These are phyloP conservation scores for Drosophila navojoa DNA, from an alignment of 1,140 invertebrate genomes.

Conservation along the genomic window DNA sequence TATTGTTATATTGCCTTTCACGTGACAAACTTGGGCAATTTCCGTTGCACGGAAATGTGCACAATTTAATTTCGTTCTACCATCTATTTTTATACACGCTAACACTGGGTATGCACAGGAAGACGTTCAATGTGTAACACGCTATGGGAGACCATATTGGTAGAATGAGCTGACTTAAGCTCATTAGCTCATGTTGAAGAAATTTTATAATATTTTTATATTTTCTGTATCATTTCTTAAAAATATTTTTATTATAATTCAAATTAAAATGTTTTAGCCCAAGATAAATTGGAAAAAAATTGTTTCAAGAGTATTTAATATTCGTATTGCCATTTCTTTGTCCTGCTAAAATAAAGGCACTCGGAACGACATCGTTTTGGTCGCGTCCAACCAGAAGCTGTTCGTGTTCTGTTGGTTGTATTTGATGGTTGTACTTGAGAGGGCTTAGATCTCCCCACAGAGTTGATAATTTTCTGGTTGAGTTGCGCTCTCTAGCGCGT, in stretches of 20 bases:
- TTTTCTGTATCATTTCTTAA: not conserved
- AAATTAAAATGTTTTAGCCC: no score
- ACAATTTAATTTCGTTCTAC: conserved; percentile 66
- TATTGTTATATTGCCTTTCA: conserved; percentile 60
- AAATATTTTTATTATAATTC: no score
- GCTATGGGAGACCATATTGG: not conserved
- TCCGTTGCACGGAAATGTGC: conserved; percentile 76
- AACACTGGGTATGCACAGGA: conserved; percentile 3
- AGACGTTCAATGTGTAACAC: not conserved
- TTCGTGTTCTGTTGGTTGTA: conserved; percentile 16
- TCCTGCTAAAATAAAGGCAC: conserved; percentile 27
- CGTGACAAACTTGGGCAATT: conserved; percentile 74
- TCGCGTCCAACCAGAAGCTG: conserved; percentile 52
- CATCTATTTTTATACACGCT: conserved; percentile 45
- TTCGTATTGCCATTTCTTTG: not conserved
- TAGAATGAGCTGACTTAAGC: no score
- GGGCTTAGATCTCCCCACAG: conserved; percentile 46
- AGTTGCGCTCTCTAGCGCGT: conserved; percentile 33
- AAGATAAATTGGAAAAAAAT: no score
- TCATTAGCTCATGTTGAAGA: no score
- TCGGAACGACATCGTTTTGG: conserved; percentile 21
- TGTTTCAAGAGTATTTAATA: not conserved
- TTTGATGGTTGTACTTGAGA: conserved; percentile 45
- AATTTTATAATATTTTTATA: not conserved
- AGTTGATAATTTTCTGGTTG: conserved; percentile 78